phyloP scores from a whole-genome alignment of 2,113 vertebrate genomes.

The Pontoporia blainvillei region DNA sequence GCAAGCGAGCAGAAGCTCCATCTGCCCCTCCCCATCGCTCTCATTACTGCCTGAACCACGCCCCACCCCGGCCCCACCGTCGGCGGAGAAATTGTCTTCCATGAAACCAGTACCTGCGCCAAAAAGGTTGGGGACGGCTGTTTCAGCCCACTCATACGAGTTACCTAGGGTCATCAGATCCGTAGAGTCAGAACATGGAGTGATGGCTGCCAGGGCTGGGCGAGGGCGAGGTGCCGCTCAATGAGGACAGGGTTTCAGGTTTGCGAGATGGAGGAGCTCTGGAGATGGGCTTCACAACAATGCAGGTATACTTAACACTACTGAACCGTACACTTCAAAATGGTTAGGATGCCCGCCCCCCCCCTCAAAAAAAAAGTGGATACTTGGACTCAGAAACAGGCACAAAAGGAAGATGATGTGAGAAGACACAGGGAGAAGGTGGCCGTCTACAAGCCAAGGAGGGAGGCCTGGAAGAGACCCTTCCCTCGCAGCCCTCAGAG shows the following conservation, averaged over 20 bases:
- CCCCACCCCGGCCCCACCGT: no score
- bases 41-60: no score
- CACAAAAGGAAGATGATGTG: rapidly evolving
- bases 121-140: no score
- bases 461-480: neutral
- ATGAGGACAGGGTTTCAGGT: neutral
- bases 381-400: neutral
- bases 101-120: no score
- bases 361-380: neutral
- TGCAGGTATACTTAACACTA: neutral
- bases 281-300: neutral
- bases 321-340: neutral
- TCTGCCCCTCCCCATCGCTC: no score
- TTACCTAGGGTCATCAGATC: rapidly evolving
- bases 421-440: no score
- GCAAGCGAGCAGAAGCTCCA: no score
- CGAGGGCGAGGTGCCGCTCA: rapidly evolving
- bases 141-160: rapidly evolving
- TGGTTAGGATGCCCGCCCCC: no score
- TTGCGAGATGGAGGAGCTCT: no score
- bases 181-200: rapidly evolving
- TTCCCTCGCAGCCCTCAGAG: neutral
- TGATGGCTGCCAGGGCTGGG: neutral
- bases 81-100: no score
- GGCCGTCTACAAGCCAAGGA: neutral